phyloP scores from a whole-genome alignment of 2,888 invertebrate species.

The Rutpela maculata region DNA sequence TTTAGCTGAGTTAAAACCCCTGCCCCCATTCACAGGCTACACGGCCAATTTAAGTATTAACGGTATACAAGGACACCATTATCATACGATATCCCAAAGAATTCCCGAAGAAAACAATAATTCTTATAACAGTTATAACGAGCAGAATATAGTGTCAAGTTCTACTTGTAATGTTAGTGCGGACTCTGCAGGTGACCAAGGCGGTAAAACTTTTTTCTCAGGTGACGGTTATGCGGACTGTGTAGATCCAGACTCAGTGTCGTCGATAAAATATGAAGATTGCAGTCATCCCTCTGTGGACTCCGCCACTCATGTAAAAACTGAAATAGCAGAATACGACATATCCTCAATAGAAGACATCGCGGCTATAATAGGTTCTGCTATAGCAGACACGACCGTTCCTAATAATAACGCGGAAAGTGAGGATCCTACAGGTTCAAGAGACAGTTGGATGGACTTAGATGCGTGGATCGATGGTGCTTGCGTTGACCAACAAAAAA shows the following conservation, averaged over 20 bases:
- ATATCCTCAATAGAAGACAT: conserved; percentile 88
- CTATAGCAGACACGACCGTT: conserved; percentile 92
- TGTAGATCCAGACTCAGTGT: conserved; percentile 77
- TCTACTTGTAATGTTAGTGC: conserved; percentile 79
- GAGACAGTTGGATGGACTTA: conserved; percentile 92
- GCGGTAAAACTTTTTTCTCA: conserved; percentile 73
- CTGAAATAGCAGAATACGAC: conserved; percentile 79
- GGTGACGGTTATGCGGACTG: conserved; percentile 75
- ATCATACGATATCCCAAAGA: conserved; percentile 88
- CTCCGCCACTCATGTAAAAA: conserved; percentile 75
- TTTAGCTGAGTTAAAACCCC: conserved; percentile 88
- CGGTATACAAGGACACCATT: conserved; percentile 91
- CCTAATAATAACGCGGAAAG: conserved; percentile 80
- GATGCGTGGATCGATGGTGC: conserved; percentile 91
- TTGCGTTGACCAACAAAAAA: conserved; percentile 83
- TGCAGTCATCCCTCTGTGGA: conserved; percentile 75
- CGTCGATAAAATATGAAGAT: conserved; percentile 75
- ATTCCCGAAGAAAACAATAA: conserved; percentile 86
- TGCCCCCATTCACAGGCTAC: conserved; percentile 91
- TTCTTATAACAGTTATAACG: conserved; percentile 75
- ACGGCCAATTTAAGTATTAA: conserved; percentile 91
- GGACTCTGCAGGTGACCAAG: conserved; percentile 74
- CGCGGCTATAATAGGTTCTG: conserved; percentile 90
- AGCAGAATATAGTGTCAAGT: conserved; percentile 85
- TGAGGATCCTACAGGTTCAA: conserved; percentile 84